Evolutionary conservation across 2,113 vertebrate species (phyloP).

Genomic region (Trogon surrucura): DNA sequence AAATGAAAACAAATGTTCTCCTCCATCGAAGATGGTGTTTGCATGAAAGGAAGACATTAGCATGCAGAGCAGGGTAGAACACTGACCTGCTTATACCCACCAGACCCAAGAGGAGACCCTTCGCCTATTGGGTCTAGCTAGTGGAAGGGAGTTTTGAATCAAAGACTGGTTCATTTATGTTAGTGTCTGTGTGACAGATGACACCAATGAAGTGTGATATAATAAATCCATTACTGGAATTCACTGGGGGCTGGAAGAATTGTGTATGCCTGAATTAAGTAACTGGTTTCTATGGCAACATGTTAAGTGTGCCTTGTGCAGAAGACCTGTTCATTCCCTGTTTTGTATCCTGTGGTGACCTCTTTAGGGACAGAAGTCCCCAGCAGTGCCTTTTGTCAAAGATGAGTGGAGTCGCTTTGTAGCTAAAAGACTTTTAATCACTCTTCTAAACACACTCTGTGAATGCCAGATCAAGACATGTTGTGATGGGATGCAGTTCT

Average conservation of each 20-base stretch:
- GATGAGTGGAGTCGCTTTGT: conserved; percentile 9
- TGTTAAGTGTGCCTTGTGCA: conserved; percentile 54
- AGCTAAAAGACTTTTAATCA: conserved; percentile 12
- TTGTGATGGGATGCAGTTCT: background rate
- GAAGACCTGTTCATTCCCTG: conserved; percentile 36
- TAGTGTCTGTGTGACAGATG: conserved; percentile 65
- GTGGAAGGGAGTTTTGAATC: conserved; percentile 11
- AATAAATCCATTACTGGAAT: conserved; percentile 72
- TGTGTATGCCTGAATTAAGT: conserved; percentile 66
- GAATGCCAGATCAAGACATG: background rate
- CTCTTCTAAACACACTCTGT: background rate
- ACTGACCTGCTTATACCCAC: background rate
- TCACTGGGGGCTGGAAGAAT: conserved; percentile 61
- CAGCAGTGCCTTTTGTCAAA: conserved; percentile 44
- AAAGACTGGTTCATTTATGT: conserved; percentile 49
- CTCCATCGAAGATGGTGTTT: background rate
- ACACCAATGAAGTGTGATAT: conserved; percentile 72
- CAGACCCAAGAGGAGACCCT: conserved; percentile 6
- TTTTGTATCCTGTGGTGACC: conserved; percentile 59
- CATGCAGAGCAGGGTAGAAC: background rate
- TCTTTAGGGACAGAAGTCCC: conserved; percentile 52
- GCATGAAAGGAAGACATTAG: conserved; percentile 26
- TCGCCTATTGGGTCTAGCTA: background rate
- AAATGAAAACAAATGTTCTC: conserved; percentile 55
- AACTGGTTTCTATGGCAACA: conserved; percentile 66